Base-by-base conservation (phyloP, 2,888 invertebrate genomes). In the Megamerina dolium region DNA sequence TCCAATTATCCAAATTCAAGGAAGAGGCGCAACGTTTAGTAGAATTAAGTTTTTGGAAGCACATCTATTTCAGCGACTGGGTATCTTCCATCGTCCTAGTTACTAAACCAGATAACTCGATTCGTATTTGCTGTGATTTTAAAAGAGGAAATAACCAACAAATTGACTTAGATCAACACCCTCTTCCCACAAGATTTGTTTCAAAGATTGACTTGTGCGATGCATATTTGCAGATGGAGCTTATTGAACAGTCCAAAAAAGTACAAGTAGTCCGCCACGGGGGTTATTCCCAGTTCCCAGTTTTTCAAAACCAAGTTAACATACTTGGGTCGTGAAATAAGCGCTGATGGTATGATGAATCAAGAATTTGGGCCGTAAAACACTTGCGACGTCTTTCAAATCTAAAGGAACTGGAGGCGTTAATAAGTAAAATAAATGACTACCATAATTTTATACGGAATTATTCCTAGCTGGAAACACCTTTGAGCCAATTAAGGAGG, bases 171-270 rank as follows among this genome's bases (percentile, higher is more conserved):
- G 23, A 23, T 23, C 23, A 23, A 23, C 10, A 23, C 10, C 23
- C 23, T 8, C 10, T 23, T 8, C 23, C 23, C 6, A 23, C 23
- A 10, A 5, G 23, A 30, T 12, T 33, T 9, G 49, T 47, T 23
- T 41, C 45, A 2, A 52, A 50, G 33, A 45, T 49, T 1, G 41
- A 51, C 20, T 26, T 51, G 1, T 8, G 10, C 8, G 23, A 23
- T 23, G 23, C 23, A 6, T 23, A 23, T 10, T 10, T 23, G 10
- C 45, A 48, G 36, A 50, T 51, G 26, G 45, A 49, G 8, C n/a
- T 46, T 8, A 37, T 48, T 26, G 44, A 49, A 1, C 41, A 48
- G 16, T 47, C 48, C 4, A 50, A 45, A 26, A 13, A 10, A 21
- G 5, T 50, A 9, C 20, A 33, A 2, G 40, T 48, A 13, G 47